These are phyloP conservation scores for Habroteleia sp. DNA, from an alignment of 2,888 invertebrate species.

Conservation along the genomic window DNA sequence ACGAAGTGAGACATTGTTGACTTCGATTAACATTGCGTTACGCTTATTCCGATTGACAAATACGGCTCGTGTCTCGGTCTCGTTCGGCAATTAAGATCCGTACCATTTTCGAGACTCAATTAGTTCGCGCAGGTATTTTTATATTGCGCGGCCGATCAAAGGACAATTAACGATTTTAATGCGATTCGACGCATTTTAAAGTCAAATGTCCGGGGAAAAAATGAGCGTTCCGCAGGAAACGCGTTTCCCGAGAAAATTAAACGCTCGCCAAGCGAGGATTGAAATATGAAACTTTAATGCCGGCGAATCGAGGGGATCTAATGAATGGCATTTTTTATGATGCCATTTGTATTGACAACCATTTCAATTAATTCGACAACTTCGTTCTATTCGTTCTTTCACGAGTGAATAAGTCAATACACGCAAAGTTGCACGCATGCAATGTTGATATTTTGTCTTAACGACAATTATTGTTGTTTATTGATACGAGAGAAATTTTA, in stretches of 20 bases:
- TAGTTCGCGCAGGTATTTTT: constrained; percentile 55
- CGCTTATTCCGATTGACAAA: constrained; percentile 56
- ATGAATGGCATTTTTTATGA: constrained; percentile 22
- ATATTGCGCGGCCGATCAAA: constrained; percentile 54
- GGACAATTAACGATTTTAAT: constrained; percentile 50
- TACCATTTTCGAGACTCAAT: constrained; percentile 58
- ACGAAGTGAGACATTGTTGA: constrained; percentile 61
- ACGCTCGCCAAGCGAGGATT: constrained; percentile 2
- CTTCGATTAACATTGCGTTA: constrained; percentile 41
- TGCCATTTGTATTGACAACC: constrained; percentile 26
- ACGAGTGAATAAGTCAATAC: no score
- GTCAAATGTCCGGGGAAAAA: constrained; percentile 31
- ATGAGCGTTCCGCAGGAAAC: neutral
- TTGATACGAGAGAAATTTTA: no score
- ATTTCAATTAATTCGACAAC: constrained; percentile 41
- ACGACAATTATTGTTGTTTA: no score
- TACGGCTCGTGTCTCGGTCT: constrained; percentile 46
- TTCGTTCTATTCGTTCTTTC: no score
- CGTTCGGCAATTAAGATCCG: constrained; percentile 57
- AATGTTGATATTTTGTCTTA: no score
- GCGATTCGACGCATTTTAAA: constrained; percentile 21
- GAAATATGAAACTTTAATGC: constrained; percentile 25
- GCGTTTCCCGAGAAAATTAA: constrained; percentile 32
- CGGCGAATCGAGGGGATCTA: constrained; percentile 9
- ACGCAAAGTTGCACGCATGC: no score